Conservation (phyloP, 2,113 vertebrate species). For the Bubo blakistoni region DNA sequence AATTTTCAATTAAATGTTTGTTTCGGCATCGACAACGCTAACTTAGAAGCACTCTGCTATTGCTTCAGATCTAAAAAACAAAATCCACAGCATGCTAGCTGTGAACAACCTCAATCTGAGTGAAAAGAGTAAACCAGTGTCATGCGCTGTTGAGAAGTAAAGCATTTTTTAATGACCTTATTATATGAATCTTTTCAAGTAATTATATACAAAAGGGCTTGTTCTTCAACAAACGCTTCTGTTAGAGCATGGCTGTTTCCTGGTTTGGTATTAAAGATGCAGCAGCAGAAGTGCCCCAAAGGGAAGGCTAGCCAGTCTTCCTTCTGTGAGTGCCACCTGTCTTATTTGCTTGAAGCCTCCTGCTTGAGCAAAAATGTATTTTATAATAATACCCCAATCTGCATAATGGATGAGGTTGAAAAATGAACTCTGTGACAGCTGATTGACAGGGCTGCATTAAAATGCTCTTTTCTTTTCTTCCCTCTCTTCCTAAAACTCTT, state of each 20-base stretch:
- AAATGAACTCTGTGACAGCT: slow-evolving; percentile 16
- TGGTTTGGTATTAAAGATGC: background rate
- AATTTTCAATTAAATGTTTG: background rate
- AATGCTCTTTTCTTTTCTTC: background rate
- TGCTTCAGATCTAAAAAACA: background rate
- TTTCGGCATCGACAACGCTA: background rate
- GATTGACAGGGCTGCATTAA: slow-evolving; percentile 39
- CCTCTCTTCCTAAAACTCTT: background rate
- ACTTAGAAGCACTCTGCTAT: background rate
- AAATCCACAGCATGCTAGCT: background rate
- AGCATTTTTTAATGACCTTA: background rate
- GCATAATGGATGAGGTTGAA: slow-evolving; percentile 42
- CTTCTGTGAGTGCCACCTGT: background rate
- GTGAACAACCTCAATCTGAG: background rate
- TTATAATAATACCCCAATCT: slow-evolving; percentile 33
- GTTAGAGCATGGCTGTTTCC: background rate
- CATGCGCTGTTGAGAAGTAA: background rate
- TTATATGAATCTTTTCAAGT: background rate
- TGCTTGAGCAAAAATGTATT: background rate
- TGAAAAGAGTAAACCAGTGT: background rate
- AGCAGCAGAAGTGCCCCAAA: slow-evolving; percentile 9
- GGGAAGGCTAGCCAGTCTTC: background rate
- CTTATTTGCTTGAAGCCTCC: slow-evolving; percentile 20
- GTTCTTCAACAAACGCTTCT: background rate
- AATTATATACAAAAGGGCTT: background rate